A percentile compares a stretch with the other conserved stretches of the same genome.
These are phyloP conservation scores for Drosophila kohkoa DNA, from an alignment of 1,140 invertebrate species.

Conservation along the genomic window DNA sequence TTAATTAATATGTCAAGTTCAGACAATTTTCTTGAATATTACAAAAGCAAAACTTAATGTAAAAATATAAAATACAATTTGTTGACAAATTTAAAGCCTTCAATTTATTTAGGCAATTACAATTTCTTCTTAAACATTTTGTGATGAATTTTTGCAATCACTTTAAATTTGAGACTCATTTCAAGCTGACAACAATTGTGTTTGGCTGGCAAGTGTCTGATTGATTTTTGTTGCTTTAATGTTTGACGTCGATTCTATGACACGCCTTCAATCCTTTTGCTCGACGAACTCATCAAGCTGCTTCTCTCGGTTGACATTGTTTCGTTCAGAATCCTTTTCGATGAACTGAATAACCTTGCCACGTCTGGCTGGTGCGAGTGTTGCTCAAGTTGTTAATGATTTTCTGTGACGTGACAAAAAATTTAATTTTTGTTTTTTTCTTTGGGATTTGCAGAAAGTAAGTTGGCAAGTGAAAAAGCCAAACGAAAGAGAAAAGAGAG, in stretches of 20 bases:
- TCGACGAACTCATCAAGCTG: neutral
- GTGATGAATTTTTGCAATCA: neutral
- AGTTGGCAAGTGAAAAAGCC: conserved; percentile 23
- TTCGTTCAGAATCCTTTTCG: neutral
- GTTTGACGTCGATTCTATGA: neutral
- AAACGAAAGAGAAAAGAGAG: neutral
- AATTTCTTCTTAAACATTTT: too few relatives aligned
- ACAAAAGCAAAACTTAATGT: too few relatives aligned
- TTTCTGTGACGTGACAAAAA: conserved; percentile 63
- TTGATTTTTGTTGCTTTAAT: neutral
- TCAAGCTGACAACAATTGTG: too few relatives aligned
- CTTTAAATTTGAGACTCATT: neutral
- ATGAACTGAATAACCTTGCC: conserved; percentile 2
- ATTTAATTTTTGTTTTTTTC: conserved; percentile 28
- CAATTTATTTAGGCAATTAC: too few relatives aligned
- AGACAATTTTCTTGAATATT: too few relatives aligned
- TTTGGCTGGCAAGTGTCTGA: neutral
- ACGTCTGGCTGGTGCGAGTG: conserved; percentile 12
- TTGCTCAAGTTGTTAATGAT: conserved; percentile 35
- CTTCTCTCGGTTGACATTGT: neutral
- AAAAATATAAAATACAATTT: too few relatives aligned
- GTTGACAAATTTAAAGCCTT: too few relatives aligned
- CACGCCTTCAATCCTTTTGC: neutral
- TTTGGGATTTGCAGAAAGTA: conserved; percentile 19
- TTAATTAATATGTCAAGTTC: too few relatives aligned